Conservation (phyloP, 1,140 invertebrate species). For the Chlorops oryzae region DNA sequence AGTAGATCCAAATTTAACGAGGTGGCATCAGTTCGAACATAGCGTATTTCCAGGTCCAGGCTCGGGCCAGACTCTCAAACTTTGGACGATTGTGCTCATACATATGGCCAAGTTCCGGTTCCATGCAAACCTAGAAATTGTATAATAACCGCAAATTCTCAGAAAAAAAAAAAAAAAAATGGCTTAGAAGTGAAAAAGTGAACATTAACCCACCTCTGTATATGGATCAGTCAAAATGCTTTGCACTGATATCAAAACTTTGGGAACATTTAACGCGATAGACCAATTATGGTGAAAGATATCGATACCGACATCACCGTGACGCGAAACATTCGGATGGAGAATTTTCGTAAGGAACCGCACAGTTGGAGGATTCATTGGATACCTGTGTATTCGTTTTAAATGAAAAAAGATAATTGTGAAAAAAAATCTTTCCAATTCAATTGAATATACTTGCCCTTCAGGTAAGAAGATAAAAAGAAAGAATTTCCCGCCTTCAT, state of each 20-base stretch:
- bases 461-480: constrained; percentile 80
- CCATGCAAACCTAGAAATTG: constrained; percentile 85
- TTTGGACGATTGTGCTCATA: constrained; percentile 67
- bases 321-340: constrained; percentile 90
- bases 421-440: no score
- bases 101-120: constrained; percentile 75
- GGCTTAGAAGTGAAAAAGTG: constrained; percentile 25
- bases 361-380: constrained; percentile 83
- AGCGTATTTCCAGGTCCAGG: constrained; percentile 90
- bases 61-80: constrained; percentile 76
- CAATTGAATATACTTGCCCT: constrained; percentile 16
- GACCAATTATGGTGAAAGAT: constrained; percentile 96
- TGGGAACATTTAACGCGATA: constrained; percentile 83
- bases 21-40: constrained; percentile 76
- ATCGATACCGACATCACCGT: constrained; percentile 94
- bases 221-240: constrained; percentile 90
- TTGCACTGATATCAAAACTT: constrained; percentile 84
- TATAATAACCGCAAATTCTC: no score
- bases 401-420: no score
- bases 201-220: constrained; percentile 55
- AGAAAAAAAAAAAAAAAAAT: background rate
- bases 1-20: background rate
- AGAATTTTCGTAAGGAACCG: constrained; percentile 85
- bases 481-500: constrained; percentile 92
- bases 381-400: constrained; percentile 77